Evolutionary conservation across 2,888 invertebrate species (phyloP).

Genomic region (Lasioglossum vierecki): DNA sequence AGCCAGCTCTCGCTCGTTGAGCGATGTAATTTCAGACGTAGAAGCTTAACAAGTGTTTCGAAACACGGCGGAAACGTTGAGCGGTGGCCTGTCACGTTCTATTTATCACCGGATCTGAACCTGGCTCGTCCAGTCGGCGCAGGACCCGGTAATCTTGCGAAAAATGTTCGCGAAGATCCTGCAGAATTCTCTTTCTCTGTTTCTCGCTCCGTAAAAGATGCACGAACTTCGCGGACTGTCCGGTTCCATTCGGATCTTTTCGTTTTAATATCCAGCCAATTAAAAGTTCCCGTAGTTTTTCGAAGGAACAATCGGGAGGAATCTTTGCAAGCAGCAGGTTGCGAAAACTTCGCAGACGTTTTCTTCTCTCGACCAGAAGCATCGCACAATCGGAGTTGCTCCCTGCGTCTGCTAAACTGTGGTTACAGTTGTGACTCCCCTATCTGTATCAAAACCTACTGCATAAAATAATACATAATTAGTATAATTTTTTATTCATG

Average conservation of each 20-base stretch:
- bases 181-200: not conserved
- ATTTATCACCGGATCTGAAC: not conserved
- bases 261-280: slow-evolving; percentile 15
- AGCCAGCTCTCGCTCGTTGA: not conserved
- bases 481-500: not conserved
- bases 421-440: not conserved
- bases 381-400: not conserved
- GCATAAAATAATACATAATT: not conserved
- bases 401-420: not conserved
- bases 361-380: not conserved
- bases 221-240: not conserved
- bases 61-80: not conserved
- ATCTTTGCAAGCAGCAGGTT: not conserved
- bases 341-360: slow-evolving; percentile 12
- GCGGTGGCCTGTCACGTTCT: not conserved
- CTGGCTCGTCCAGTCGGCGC: not conserved
- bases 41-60: not conserved
- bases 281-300: slow-evolving; percentile 14
- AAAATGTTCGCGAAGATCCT: not conserved
- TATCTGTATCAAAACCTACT: not conserved
- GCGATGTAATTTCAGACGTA: not conserved
- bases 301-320: not conserved
- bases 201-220: not conserved
- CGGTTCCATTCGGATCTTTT: not conserved
- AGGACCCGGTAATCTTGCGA: not conserved